Evolutionary conservation across 2,797 vertebrate genomes (phyloP).

Genomic region (Sebastolobus alascanus): DNA sequence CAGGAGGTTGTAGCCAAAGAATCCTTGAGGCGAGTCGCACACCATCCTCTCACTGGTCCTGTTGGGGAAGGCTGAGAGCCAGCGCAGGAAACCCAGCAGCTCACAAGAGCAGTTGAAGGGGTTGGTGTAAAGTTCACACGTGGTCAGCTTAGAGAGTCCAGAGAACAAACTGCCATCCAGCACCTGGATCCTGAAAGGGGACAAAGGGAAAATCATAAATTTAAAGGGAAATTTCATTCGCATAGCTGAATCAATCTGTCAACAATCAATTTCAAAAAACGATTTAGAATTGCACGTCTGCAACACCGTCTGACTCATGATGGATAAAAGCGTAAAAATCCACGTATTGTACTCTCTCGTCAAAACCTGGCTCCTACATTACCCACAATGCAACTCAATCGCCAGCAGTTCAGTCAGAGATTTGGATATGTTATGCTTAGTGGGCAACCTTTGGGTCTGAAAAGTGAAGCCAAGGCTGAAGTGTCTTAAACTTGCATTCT

Average conservation of each 20-base stretch:
- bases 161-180: slow-evolving; percentile 92
- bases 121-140: slow-evolving; percentile 98
- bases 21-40: slow-evolving; percentile 94
- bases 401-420: neutral
- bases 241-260: neutral
- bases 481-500: too few species aligned
- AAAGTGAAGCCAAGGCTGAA: too few species aligned
- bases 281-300: neutral
- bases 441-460: too few species aligned
- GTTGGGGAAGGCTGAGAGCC: slow-evolving; percentile 94
- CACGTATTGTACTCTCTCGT: neutral
- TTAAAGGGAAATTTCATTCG: neutral
- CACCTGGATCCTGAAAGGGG: slow-evolving; percentile 86
- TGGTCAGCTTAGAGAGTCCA: slow-evolving; percentile 91
- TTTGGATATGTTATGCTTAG: neutral
- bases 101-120: slow-evolving; percentile 98
- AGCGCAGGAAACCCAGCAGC: slow-evolving; percentile 94
- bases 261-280: neutral
- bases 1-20: slow-evolving; percentile 93
- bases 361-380: neutral
- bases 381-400: neutral
- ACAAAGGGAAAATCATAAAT: neutral
- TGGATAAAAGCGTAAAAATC: neutral
- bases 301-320: neutral
- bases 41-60: slow-evolving; percentile 95